Conservation (phyloP, 2,113 vertebrate species). For the Saguinus imperator region DNA sequence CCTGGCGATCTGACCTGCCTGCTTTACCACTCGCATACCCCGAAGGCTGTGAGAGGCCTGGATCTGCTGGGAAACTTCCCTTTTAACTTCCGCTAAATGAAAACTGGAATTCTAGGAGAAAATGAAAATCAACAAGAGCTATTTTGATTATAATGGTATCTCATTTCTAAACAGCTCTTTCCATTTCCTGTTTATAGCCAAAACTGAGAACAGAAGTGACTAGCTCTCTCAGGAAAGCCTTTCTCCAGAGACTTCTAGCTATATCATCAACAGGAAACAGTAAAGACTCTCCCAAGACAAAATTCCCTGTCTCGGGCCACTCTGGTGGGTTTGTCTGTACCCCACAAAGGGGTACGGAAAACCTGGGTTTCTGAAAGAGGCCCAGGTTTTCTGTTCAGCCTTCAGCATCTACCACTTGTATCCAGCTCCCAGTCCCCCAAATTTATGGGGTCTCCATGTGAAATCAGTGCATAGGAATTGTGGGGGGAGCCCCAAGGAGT, state of each 20-base stretch:
- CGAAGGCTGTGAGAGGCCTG: neutral
- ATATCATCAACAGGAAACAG: neutral
- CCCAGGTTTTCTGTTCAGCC: fast-evolving
- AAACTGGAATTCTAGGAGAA: conserved; percentile 25
- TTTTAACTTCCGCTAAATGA: neutral
- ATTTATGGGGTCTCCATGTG: neutral
- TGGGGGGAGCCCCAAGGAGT: neutral
- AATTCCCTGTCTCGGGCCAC: neutral
- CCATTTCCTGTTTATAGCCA: conserved; percentile 59
- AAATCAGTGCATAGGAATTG: neutral
- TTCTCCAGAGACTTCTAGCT: conserved; percentile 37
- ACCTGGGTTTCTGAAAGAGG: neutral
- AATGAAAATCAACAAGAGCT: neutral
- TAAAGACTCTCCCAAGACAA: neutral
- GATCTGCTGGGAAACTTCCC: neutral
- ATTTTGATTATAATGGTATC: neutral
- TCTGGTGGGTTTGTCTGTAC: neutral
- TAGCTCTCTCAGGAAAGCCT: neutral
- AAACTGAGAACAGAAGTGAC: conserved; percentile 6
- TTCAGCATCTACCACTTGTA: too few relatives aligned
- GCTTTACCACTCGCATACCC: neutral
- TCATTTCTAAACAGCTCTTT: neutral
- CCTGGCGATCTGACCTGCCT: neutral
- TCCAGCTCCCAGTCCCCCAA: fast-evolving
- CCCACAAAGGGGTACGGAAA: too few relatives aligned